Base-by-base conservation (phyloP, 53 echinoderm and acorn worm species). In the Patiria pectinifera region DNA sequence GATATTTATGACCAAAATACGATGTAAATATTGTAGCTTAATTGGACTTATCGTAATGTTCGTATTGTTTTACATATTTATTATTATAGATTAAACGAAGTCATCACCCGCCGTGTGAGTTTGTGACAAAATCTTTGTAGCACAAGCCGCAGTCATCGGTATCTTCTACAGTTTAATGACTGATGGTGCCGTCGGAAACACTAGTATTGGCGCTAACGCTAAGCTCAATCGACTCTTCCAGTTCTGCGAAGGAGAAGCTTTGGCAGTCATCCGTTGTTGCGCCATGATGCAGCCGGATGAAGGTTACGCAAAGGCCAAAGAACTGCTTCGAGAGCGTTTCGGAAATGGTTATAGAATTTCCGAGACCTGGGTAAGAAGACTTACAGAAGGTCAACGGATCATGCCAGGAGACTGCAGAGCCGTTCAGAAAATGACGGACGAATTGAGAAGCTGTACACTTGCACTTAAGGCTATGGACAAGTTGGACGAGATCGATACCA, bases 261-360 rank as follows among this genome's bases (percentile, higher is more conserved):
- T 79, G 35, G 79, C 12, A 35, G 79, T 79, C 9, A 79, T 79
- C 35, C 79, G 45, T 6, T 43, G 79, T 45, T 79, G 79, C 16
- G 79, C 45, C 9, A 16, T 79, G 11, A 79, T 79, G 79, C 21
- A 79, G 10, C 79, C 79, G 10, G 43, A 79, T 16, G 45, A 79
- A 16, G 79, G 79, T 9, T 79, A 79, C 79, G 45, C 43, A 0
- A 79, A 79, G 79, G 79, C 79, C 6, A 79, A 43, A 45, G 11
- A 79, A 23, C 45, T 79, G 16, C 79, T 79, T 11, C 10, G 79
- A 43, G 79, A 79, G 14, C 43, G 79, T 8, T 79, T 79, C 16
- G 79, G 79, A 6, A 79, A 79, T 16, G 45, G 26, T 45, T 79
- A 79, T 43, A 79, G 9, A 43, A 79, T 79, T 79, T 79, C 79